Percentiles rank a stretch among this genome's conserved stretches.
Conservation (phyloP, 2,797 vertebrate genomes). For the Tiaroga cobitis region DNA sequence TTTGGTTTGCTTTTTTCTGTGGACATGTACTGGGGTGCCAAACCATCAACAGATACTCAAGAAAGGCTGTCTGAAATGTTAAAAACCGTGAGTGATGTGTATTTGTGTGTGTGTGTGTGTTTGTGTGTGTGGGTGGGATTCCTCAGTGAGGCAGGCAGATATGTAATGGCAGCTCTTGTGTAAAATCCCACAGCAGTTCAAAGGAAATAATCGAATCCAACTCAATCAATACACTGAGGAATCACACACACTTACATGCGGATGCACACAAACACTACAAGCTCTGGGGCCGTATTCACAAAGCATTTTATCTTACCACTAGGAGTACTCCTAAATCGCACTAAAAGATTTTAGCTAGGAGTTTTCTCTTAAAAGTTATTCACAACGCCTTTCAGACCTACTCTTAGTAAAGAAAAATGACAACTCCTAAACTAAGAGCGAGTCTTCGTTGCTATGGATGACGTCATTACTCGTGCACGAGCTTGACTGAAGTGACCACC, state of each 20-base stretch:
- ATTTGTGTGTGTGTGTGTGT: background rate
- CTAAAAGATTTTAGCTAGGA: too few relatives aligned
- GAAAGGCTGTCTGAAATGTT: background rate
- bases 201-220: slow-evolving; percentile 25
- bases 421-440: too few relatives aligned
- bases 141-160: slow-evolving; percentile 13
- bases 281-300: too few relatives aligned
- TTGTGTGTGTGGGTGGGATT: background rate
- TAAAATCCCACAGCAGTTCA: slow-evolving; percentile 29
- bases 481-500: too few relatives aligned
- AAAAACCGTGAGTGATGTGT: background rate
- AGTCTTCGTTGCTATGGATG: too few relatives aligned
- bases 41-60: background rate
- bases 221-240: slow-evolving; percentile 7
- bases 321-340: too few relatives aligned
- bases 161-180: slow-evolving; percentile 41
- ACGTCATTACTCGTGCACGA: too few relatives aligned
- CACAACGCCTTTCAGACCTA: too few relatives aligned
- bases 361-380: too few relatives aligned
- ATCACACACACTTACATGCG: background rate
- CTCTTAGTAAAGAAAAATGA: too few relatives aligned
- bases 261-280: background rate
- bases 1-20: background rate
- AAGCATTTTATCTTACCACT: too few relatives aligned
- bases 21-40: background rate